Evolutionary conservation across 2,113 vertebrate species (phyloP).

Genomic region (Tautogolabrus adspersus): DNA sequence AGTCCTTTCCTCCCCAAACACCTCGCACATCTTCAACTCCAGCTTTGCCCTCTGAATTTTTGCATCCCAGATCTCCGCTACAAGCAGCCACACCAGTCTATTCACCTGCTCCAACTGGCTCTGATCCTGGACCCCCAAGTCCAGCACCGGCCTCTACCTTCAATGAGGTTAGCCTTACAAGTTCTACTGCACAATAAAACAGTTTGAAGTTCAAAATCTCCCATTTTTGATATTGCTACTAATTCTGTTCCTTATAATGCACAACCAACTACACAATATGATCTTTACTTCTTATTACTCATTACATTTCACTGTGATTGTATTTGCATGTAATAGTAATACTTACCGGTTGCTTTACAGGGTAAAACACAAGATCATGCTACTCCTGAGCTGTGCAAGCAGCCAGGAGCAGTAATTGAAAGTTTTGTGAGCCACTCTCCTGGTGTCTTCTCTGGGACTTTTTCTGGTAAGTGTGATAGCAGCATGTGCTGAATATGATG

Average conservation of each 20-base stretch:
- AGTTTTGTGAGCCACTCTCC: conserved; percentile 95
- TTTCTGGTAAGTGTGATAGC: conserved; percentile 85
- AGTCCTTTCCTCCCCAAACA: conserved; percentile 11
- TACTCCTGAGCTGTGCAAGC: conserved; percentile 67
- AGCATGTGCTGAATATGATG: neutral
- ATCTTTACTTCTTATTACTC: too few species aligned
- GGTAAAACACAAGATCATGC: conserved; percentile 3
- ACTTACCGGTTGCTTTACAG: conserved; percentile 37
- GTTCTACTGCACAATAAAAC: too few species aligned
- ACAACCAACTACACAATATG: neutral
- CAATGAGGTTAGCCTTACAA: conserved; percentile 83
- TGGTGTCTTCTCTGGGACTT: conserved; percentile 95
- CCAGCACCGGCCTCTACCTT: conserved; percentile 81
- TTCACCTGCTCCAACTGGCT: conserved; percentile 79
- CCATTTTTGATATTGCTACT: too few species aligned
- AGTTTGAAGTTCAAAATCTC: too few species aligned
- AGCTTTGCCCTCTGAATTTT: conserved; percentile 9
- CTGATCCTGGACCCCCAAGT: conserved; percentile 56
- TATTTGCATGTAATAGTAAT: neutral
- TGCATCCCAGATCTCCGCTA: conserved; percentile 22
- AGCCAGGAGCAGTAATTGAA: conserved; percentile 92
- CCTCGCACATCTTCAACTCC: neutral
- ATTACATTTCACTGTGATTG: neutral
- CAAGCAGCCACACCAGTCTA: conserved; percentile 37
- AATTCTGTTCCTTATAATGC: too few species aligned